These are phyloP conservation scores for Daphoenositta chrysoptera DNA, from an alignment of 2,113 vertebrate genomes.

Conservation along the genomic window DNA sequence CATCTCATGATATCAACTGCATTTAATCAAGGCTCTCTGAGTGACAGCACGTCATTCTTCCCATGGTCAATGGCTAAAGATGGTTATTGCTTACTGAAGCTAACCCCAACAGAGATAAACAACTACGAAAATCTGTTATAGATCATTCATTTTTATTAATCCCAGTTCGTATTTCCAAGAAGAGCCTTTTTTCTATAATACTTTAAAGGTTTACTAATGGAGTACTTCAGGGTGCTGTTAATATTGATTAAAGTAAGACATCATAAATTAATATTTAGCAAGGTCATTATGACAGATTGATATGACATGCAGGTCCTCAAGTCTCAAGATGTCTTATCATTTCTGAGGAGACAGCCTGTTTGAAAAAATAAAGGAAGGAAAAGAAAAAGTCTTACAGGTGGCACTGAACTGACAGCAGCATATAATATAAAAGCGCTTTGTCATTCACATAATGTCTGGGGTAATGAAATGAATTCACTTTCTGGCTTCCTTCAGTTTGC, in stretches of 20 bases:
- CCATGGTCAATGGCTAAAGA: slow-evolving; percentile 22
- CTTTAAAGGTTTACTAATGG: slow-evolving; percentile 36
- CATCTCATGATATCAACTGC: neutral
- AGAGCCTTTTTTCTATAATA: neutral
- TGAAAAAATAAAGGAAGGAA: slow-evolving; percentile 36
- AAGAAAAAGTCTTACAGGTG: slow-evolving; percentile 66
- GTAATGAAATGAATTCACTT: slow-evolving; percentile 80
- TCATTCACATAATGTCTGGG: slow-evolving; percentile 79
- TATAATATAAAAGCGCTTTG: slow-evolving; percentile 75
- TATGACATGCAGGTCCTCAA: slow-evolving; percentile 57
- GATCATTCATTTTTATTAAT: slow-evolving; percentile 37
- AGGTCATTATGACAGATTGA: slow-evolving; percentile 69
- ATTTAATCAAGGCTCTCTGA: neutral
- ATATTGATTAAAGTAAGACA: slow-evolving; percentile 66
- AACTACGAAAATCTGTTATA: neutral
- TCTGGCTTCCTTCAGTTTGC: slow-evolving; percentile 76
- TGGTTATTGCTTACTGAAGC: slow-evolving; percentile 12
- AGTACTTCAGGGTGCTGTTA: slow-evolving; percentile 58
- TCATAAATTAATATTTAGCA: slow-evolving; percentile 67
- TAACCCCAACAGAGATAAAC: slow-evolving; percentile 21
- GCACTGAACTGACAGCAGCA: slow-evolving; percentile 64
- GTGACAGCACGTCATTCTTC: neutral
- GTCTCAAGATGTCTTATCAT: slow-evolving; percentile 58
- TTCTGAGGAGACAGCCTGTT: slow-evolving; percentile 62
- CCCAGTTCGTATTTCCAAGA: neutral